Conservation (phyloP, 2,113 vertebrate species). For the Falcunculus frontatus region DNA sequence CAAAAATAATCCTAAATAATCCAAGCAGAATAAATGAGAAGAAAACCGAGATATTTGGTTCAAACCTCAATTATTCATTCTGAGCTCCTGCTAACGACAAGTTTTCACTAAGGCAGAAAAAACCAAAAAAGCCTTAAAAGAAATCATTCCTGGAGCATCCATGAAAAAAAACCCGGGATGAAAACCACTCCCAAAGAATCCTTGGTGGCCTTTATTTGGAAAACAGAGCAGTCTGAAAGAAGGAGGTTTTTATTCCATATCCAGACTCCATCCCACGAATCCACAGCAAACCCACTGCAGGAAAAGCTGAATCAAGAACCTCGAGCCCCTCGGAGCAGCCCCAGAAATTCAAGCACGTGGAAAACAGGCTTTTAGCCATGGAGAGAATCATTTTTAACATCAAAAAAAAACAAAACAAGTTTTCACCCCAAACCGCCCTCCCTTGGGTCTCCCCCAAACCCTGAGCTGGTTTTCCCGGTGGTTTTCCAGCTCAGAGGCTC, state of each 20-base stretch:
- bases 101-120: not conserved
- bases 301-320: not conserved
- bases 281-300: not conserved
- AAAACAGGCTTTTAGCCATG: not conserved
- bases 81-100: not conserved
- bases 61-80: not conserved
- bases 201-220: constrained; percentile 1
- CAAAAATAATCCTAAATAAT: not conserved
- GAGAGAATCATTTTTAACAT: not conserved
- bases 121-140: not conserved
- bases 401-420: not conserved
- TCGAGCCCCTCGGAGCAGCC: not conserved
- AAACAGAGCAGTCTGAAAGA: constrained; percentile 6
- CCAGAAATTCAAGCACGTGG: constrained; percentile 12
- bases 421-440: not conserved
- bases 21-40: not conserved
- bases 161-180: not conserved
- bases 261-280: not conserved
- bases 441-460: not conserved
- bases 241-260: not conserved
- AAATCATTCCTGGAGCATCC: not conserved
- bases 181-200: not conserved
- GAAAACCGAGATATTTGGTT: not conserved
- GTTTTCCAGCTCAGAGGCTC: not conserved
- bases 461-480: not conserved